Base-by-base conservation (phyloP, 1,140 invertebrate genomes). In the Brachionus koreanus region DNA sequence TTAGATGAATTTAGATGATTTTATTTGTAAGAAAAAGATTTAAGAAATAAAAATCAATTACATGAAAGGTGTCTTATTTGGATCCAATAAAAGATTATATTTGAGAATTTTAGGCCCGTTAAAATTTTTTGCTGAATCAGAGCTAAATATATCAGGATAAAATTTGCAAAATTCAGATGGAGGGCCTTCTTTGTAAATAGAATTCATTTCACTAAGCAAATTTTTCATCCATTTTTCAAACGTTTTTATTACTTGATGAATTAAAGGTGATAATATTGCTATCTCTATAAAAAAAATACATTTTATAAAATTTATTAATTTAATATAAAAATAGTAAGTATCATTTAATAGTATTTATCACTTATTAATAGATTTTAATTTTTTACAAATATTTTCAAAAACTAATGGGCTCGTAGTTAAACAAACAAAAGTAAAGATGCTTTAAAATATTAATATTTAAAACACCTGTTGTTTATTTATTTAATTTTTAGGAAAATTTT, bases 11-110 rank as follows among this genome's bases (percentile, higher is more conserved):
- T 91, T 90, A 85, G 92, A 67, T 77, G 83, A 76, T 67, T 33
- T 16, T 49, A 42, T 5, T 23, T 23, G 29, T 39, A 10, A 10
- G 12, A 42, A 23, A n/a, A 29, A 65, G 12, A 13, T 39, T 49
- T 35, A 65, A 79, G 77, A 49, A 52, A 67, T n/a, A 63, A 75
- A 61, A 61, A 29, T 43, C 16, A 90, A 90, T 91, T 88, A 93
- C 92, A 91, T 90, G 88, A 99, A 99, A 35, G 97, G 97, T 4
- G 96, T 98, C 86, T 99, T 98, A 79, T 93, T 91, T 85, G 93
- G 93, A 84, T 98, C 95, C 46, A 98, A 88, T 5, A 99, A 89
- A 84, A 93, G 92, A 85, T 94, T 92, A 89, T 98, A 98, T 88
- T 98, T 98, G 84, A 95, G 92, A 84, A 96, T 93, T 19, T 94